Percentiles rank a stretch among this genome's conserved stretches.
These are phyloP conservation scores for Progne subis DNA, from an alignment of 2,113 vertebrate species.

Conservation along the genomic window DNA sequence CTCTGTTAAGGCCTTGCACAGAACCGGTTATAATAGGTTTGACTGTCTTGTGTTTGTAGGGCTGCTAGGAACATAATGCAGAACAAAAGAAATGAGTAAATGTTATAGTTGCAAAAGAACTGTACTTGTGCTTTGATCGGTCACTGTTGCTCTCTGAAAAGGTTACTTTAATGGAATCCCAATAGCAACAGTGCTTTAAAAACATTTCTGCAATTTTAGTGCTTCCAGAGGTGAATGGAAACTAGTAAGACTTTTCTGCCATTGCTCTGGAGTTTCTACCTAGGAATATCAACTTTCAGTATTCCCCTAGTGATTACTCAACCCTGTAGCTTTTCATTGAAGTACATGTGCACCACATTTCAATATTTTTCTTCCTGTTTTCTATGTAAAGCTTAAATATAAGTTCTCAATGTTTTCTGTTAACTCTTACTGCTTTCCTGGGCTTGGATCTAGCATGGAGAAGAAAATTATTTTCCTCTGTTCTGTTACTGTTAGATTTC, in stretches of 20 bases:
- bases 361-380: not conserved
- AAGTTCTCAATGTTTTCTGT: not conserved
- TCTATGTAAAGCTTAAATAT: not conserved
- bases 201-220: not conserved
- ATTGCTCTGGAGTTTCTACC: not conserved
- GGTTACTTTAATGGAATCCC: not conserved
- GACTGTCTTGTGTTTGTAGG: not conserved
- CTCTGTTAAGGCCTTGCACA: not conserved
- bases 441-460: not conserved
- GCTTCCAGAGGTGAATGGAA: not conserved
- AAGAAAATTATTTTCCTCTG: not conserved
- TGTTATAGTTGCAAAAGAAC: not conserved
- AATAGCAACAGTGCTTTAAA: not conserved
- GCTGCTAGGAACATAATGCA: not conserved
- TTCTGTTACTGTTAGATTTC: not conserved
- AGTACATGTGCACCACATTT: not conserved
- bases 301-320: not conserved
- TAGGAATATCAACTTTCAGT: not conserved
- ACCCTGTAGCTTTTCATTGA: not conserved
- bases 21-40: not conserved
- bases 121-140: not conserved
- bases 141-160: not conserved
- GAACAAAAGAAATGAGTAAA: not conserved
- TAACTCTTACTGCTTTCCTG: not conserved
- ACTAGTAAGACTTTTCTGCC: not conserved